Evolutionary conservation across 2,113 vertebrate genomes (phyloP).

Genomic region (Zosterops borbonicus): DNA sequence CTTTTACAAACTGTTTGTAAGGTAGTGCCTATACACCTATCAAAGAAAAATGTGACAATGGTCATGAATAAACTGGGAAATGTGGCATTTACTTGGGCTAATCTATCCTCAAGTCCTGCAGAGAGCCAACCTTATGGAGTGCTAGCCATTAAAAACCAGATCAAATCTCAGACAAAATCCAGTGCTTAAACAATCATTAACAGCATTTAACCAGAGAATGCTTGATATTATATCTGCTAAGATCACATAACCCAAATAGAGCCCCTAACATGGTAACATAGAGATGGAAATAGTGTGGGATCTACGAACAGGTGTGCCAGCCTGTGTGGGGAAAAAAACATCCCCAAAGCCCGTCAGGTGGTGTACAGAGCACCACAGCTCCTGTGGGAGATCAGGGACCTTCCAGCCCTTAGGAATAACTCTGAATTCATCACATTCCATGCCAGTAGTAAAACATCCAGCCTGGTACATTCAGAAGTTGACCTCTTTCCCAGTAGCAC

Average conservation of each 20-base stretch:
- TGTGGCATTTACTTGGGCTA: background rate
- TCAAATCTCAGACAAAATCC: background rate
- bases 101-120: background rate
- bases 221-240: background rate
- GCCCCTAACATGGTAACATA: background rate
- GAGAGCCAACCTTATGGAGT: background rate
- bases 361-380: background rate
- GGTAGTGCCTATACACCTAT: background rate
- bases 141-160: background rate
- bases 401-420: background rate
- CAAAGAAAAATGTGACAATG: background rate
- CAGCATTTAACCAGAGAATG: background rate
- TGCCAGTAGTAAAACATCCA: background rate
- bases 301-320: background rate
- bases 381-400: background rate
- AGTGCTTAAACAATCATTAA: background rate
- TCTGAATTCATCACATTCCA: background rate
- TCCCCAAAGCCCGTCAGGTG: background rate
- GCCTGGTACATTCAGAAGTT: background rate
- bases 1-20: background rate
- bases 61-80: background rate
- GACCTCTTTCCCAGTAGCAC: background rate
- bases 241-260: background rate
- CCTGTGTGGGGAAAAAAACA: rapidly evolving
- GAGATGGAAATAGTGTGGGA: background rate